A percentile compares a stretch with the other conserved stretches of the same genome.
These are phyloP conservation scores for Hypercompe scribonia DNA, from an alignment of 2,888 invertebrate genomes.

Conservation along the genomic window DNA sequence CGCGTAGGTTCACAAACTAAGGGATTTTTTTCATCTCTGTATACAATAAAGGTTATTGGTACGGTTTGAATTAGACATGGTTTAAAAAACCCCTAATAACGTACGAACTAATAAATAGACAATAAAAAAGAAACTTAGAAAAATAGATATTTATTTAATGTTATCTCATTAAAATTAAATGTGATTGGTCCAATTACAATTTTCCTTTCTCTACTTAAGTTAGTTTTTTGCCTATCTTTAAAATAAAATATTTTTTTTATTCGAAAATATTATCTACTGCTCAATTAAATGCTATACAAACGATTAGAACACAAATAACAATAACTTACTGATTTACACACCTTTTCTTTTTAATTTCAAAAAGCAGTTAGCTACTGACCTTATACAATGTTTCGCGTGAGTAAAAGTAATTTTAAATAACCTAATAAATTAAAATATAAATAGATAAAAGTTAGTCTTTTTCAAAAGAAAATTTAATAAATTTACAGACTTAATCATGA, in stretches of 20 bases:
- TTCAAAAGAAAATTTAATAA: background rate
- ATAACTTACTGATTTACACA: background rate
- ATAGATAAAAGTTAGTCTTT: background rate
- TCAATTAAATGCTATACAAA: background rate
- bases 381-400: too few relatives aligned
- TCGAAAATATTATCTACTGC: background rate
- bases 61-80: background rate
- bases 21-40: background rate
- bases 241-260: too few relatives aligned
- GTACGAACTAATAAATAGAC: background rate
- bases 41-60: background rate
- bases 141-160: background rate
- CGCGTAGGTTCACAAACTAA: conserved; percentile 8
- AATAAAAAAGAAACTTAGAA: background rate
- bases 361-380: background rate
- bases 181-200: too few relatives aligned
- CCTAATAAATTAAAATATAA: too few relatives aligned
- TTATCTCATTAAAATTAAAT: too few relatives aligned
- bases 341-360: too few relatives aligned
- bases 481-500: background rate
- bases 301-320: background rate
- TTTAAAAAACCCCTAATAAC: background rate
- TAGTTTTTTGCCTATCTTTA: background rate
- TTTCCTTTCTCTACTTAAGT: background rate
- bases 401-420: too few relatives aligned